phyloP scores from a whole-genome alignment of 2,797 vertebrate species.

The Podargus strigoides region DNA sequence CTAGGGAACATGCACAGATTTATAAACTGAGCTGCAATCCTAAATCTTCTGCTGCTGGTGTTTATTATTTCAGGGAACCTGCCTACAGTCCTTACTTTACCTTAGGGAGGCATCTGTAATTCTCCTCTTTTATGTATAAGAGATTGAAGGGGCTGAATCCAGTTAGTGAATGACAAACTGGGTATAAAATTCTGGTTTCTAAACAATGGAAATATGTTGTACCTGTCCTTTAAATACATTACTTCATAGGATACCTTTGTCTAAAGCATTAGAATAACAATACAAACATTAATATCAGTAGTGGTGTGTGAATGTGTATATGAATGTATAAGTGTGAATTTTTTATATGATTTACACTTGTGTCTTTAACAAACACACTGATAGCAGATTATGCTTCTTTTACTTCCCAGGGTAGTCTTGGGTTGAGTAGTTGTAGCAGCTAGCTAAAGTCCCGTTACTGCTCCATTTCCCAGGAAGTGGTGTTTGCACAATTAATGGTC shows the following conservation, averaged over 20 bases:
- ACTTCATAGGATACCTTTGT: not conserved
- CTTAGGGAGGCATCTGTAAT: not conserved
- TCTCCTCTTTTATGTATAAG: not conserved
- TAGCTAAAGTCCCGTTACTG: not conserved
- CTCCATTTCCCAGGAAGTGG: not conserved
- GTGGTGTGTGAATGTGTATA: not conserved
- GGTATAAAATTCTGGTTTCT: not conserved
- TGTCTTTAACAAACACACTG: not conserved
- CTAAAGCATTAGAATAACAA: not conserved
- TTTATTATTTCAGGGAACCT: slow-evolving; percentile 1
- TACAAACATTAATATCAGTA: not conserved
- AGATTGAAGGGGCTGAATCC: not conserved
- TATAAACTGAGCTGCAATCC: not conserved
- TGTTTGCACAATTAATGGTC: not conserved
- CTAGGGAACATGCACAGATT: not conserved
- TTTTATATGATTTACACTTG: not conserved
- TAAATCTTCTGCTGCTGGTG: slow-evolving; percentile 9
- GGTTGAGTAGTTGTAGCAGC: not conserved
- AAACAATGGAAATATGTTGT: not conserved
- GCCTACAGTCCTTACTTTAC: not conserved
- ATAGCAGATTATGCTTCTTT: not conserved
- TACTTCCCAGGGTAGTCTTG: not conserved
- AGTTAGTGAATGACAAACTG: not conserved
- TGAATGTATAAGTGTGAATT: not conserved
- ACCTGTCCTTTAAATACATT: not conserved